phyloP scores from a whole-genome alignment of 2,797 vertebrate species.

The Argya squamiceps region DNA sequence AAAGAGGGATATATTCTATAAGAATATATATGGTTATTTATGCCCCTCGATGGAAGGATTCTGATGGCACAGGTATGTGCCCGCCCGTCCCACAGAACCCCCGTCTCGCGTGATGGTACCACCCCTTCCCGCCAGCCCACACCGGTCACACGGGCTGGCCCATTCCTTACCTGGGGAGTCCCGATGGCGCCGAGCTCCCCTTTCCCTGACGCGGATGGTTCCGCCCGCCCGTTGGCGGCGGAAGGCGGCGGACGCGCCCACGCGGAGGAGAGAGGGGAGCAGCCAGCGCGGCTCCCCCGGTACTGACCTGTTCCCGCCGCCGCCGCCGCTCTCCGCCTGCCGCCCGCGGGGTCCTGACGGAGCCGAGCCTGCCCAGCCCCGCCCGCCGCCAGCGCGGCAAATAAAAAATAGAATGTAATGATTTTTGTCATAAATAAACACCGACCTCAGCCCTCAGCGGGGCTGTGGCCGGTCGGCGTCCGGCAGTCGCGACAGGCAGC shows the following conservation, averaged over 20 bases:
- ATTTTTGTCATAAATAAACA: fast-evolving
- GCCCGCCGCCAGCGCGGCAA: neutral
- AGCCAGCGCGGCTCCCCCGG: fast-evolving
- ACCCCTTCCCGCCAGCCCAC: neutral
- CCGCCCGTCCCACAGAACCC: too few relatives aligned
- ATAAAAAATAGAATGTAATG: fast-evolving
- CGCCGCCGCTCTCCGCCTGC: neutral
- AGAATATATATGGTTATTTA: too few relatives aligned
- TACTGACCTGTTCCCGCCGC: neutral
- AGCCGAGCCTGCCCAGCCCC: neutral
- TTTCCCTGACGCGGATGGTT: neutral
- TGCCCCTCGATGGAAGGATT: neutral
- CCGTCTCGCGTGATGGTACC: neutral
- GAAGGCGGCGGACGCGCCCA: neutral
- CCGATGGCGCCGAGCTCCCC: fast-evolving
- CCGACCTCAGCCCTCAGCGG: fast-evolving
- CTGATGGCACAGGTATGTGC: fast-evolving
- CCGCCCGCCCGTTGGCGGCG: neutral
- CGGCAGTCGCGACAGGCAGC: neutral
- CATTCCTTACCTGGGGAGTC: neutral
- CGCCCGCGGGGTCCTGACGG: neutral
- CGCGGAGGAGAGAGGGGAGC: neutral
- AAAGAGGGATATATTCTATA: neutral
- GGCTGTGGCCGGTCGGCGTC: fast-evolving
- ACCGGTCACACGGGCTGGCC: neutral